Conservation (phyloP, 1,140 invertebrate genomes). For the Pristionchus pacificus region DNA sequence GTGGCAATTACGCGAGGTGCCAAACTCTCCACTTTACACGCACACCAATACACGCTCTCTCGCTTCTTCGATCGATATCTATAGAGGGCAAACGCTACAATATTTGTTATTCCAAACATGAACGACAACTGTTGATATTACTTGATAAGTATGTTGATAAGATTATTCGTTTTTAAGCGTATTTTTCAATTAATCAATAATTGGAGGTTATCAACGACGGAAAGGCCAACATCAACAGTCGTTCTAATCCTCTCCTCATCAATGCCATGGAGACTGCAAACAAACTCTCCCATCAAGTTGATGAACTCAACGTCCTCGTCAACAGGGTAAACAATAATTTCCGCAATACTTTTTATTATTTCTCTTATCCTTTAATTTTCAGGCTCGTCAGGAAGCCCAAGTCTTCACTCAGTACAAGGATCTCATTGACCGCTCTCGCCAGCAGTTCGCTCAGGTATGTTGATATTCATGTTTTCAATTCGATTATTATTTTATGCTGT, state of each 20-base stretch:
- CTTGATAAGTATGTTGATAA: too few relatives aligned
- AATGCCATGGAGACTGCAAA: slow-evolving; percentile 50
- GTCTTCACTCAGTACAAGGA: slow-evolving; percentile 61
- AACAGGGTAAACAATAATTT: slow-evolving; percentile 33
- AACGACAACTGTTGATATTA: too few relatives aligned
- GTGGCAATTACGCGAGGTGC: too few relatives aligned
- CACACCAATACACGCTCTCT: too few relatives aligned
- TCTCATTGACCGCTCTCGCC: slow-evolving; percentile 59
- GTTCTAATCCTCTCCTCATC: slow-evolving; percentile 39
- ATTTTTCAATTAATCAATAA: not conserved
- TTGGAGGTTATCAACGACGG: slow-evolving; percentile 40
- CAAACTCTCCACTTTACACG: too few relatives aligned
- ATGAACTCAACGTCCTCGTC: slow-evolving; percentile 52
- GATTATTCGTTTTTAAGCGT: too few relatives aligned
- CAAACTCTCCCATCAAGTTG: slow-evolving; percentile 44
- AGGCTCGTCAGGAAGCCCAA: slow-evolving; percentile 57
- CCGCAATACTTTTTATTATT: not conserved
- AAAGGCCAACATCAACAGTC: slow-evolving; percentile 24
- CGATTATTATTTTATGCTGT: too few relatives aligned
- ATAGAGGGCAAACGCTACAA: too few relatives aligned
- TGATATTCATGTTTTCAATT: slow-evolving; percentile 52
- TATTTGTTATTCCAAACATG: too few relatives aligned
- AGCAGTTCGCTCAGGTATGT: slow-evolving; percentile 61
- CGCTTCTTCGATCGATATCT: too few relatives aligned
- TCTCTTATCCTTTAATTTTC: slow-evolving; percentile 4